Evolutionary conservation across 2,113 vertebrate genomes (phyloP), one percentile per base, ranked within the genome.

Genomic region (Echinops telfairi): DNA sequence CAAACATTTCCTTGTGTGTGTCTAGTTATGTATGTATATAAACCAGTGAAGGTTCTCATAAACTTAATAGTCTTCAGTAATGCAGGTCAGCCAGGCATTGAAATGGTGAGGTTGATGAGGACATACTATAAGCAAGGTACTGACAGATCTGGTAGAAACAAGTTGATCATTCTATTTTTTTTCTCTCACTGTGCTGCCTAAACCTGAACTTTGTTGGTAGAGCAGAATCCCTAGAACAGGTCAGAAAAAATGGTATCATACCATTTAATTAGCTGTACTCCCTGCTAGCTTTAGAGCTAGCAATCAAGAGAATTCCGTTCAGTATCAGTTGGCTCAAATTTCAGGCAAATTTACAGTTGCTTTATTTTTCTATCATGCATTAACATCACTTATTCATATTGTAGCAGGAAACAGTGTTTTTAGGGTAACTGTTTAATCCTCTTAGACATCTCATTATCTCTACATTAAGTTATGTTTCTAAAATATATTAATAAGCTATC

Each of bases 351-450:
- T 38, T 71, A 84, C 29, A 11, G 2, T 15, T 83, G 75, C 58
- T 71, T 79, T 82, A 92, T 91, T 86, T 38, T 77, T 64, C 25
- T n/a, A 36, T 40, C 77, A 89, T 77, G 75, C 93, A 27, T 83
- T 60, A 86, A n/a, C 27, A 78, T 94, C n/a, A 77, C 91, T n/a
- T 57, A 64, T 57, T 89, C 71, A 91, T n/a, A 81, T n/a, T 83
- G 2, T 58, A 58, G 53, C 43, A 90, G 33, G 12, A 88, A 94
- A 75, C 4, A 60, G 3, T 31, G 66, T 83, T 71, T 71, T 36
- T 27, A 81, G 33, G 20, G 10, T 77, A 84, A 53, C 5, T 53
- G 47, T 83, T 66, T 47, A 68, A n/a, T 81, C 68, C 60, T 81
- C 47, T 25, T 22, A 43, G n/a, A 71, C 38, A 6, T 92, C 7